Evolutionary conservation across 2,797 vertebrate species (phyloP).

Genomic region (Leucoraja ocellata): DNA sequence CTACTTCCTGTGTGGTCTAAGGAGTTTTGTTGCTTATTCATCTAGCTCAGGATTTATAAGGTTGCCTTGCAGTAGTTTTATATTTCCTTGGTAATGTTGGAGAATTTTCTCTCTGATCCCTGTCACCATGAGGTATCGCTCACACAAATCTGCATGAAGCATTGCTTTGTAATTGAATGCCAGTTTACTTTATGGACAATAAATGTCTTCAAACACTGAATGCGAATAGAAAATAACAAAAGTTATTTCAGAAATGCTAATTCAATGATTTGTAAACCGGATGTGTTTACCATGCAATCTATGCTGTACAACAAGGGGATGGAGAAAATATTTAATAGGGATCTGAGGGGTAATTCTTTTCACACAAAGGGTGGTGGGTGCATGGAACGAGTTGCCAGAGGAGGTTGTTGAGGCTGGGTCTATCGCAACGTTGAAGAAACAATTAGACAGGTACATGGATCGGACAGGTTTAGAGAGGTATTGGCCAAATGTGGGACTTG

Average conservation of each 20-base stretch:
- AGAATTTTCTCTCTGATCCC: background rate
- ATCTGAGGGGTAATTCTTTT: too few relatives aligned
- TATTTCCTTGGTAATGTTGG: background rate
- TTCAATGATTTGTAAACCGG: constrained; percentile 15
- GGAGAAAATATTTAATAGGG: too few relatives aligned
- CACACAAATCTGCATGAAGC: background rate
- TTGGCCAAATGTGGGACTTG: too few relatives aligned
- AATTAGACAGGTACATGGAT: too few relatives aligned
- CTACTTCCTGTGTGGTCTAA: too few relatives aligned
- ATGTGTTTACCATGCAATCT: background rate
- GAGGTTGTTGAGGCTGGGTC: too few relatives aligned
- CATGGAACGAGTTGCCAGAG: too few relatives aligned
- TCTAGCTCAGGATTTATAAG: background rate
- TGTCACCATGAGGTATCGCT: background rate
- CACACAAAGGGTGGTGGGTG: too few relatives aligned
- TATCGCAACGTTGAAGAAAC: too few relatives aligned
- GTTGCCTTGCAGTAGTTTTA: background rate
- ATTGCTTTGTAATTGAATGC: background rate
- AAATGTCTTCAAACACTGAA: background rate
- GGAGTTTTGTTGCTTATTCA: background rate
- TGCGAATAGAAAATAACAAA: constrained; percentile 3
- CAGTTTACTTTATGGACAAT: background rate
- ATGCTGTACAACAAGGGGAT: background rate
- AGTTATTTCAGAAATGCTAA: background rate
- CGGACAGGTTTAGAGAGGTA: too few relatives aligned